Evolutionary conservation across 2,797 vertebrate genomes (phyloP), one percentile per base, ranked within the genome.

Genomic region (Valencia hispanica): DNA sequence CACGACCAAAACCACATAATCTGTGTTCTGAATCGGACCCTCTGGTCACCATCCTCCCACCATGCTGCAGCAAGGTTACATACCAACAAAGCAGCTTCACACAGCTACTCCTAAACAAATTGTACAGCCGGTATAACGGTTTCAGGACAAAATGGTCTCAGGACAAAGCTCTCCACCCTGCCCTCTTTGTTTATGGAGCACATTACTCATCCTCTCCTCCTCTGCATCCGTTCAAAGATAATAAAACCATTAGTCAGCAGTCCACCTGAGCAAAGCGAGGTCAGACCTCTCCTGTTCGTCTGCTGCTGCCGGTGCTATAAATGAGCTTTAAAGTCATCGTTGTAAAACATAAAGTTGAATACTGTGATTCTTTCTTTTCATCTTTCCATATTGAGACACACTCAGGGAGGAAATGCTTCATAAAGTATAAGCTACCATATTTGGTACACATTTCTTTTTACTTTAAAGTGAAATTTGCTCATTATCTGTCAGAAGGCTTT

Each of bases 201-300:
- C 47, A 74, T 74, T 74, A 74, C 59, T 74, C 72, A 74, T 65
- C 15, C 59, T n/a, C 59, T n/a, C 59, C 72, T 74, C 45, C 34
- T 34, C 72, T 65, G 59, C 27, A n/a, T 25, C 59, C 22, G 32
- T 74, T 63, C 72, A 65, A 25, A 50, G 59, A 74, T 63, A 74
- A 74, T 74, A 74, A 65, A 36, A 50, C 59, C 72, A 74, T 66
- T 74, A 65, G 72, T 74, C 72, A 74, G 72, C 72, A 74, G 27
- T 53, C 27, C 53, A 73, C 39, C 68, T 70, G 45, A 70, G 68
- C 68, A 51, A 41, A 55, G 70, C 50, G 34, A 72, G 70, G 50
- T 72, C 50, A 72, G 45, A 53, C 51, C 70, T 41, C 22, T 34
- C 4, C 72, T 73, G 72, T 48, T 61, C 45, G 30, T 48, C 32